Evolutionary conservation across 2,113 vertebrate species (phyloP), one percentile per base, ranked within the genome.

Genomic region (Tenrec ecaudatus): DNA sequence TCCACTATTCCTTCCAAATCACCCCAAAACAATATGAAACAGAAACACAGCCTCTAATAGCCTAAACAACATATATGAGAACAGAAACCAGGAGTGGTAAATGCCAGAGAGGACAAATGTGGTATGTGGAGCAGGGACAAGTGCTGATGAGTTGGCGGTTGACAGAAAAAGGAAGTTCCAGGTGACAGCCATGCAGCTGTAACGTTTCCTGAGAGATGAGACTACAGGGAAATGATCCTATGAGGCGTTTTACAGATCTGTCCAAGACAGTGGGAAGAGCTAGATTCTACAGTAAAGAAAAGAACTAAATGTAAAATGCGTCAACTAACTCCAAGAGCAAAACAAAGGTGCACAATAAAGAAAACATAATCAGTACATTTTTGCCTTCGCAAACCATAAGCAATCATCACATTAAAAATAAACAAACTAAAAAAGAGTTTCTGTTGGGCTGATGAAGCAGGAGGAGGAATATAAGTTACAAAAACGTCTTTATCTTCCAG

Each of bases 181-280:
- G 9, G 23, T 15, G 17, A 71, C 0, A 20, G 58, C 23, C 15
- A 6, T 79, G 17, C 47, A 47, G 23, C 10, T 0, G 0, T 4
- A 16, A 53, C 2, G 60, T 19, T 33, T 23, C 31, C 15, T 29
- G 31, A 68, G 47, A 53, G 8, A 81, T 3, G 0, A 31, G n/a
- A 75, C 53, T 25, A 10, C 10, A 25, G 36, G 43, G 29, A 66
- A 71, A 53, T 47, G 47, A 8, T n/a, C 47, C 5, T 29, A 25
- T 60, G 14, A 57, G 36, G 25, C 22, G 38, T 23, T 62, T 77
- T 71, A 27, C 5, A 4, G 43, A 76, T 76, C 29, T 69, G 15
- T 53, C 20, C 6, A 27, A 40, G 47, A 14, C 47, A 8, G 47
- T 53, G 47, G 40, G 47, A 53, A 53, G 43, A 3, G 33, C 38